These are phyloP conservation scores for Falco columbarius DNA, from an alignment of 2,797 vertebrate genomes.

Conservation along the genomic window DNA sequence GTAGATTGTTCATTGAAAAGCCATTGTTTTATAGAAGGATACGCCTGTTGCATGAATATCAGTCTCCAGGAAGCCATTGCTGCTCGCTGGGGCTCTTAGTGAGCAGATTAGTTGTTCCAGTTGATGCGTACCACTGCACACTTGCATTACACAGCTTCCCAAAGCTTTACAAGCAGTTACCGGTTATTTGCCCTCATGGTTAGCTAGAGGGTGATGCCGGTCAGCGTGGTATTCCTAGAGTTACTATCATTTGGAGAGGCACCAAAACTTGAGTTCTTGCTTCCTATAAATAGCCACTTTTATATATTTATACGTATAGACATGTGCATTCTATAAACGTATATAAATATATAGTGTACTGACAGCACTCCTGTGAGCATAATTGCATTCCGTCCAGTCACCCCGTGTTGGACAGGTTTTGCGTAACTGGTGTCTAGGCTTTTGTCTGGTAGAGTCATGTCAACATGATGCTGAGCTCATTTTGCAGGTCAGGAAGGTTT, in stretches of 20 bases:
- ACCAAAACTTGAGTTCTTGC: not conserved
- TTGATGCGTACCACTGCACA: not conserved
- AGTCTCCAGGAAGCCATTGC: not conserved
- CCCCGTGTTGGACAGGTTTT: not conserved
- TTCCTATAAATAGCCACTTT: not conserved
- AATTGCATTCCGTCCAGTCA: too few relatives aligned
- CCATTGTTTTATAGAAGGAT: conserved; percentile 48
- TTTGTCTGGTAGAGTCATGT: too few relatives aligned
- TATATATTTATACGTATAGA: not conserved
- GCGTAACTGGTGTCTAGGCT: too few relatives aligned
- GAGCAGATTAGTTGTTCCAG: not conserved
- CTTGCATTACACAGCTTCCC: not conserved
- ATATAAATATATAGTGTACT: accelerated
- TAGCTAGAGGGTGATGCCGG: not conserved
- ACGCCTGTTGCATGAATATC: not conserved
- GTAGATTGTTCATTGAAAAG: conserved; percentile 61
- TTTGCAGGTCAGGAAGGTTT: not conserved
- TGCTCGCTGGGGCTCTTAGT: not conserved
- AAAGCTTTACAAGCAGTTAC: not conserved
- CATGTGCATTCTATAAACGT: accelerated
- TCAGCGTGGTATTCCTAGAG: not conserved
- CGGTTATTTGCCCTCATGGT: accelerated
- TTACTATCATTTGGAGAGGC: accelerated
- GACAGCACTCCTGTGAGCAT: not conserved
- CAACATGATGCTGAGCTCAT: not conserved